These are phyloP conservation scores for Jaculus jaculus DNA, from an alignment of 2,113 vertebrate genomes.

Conservation along the genomic window DNA sequence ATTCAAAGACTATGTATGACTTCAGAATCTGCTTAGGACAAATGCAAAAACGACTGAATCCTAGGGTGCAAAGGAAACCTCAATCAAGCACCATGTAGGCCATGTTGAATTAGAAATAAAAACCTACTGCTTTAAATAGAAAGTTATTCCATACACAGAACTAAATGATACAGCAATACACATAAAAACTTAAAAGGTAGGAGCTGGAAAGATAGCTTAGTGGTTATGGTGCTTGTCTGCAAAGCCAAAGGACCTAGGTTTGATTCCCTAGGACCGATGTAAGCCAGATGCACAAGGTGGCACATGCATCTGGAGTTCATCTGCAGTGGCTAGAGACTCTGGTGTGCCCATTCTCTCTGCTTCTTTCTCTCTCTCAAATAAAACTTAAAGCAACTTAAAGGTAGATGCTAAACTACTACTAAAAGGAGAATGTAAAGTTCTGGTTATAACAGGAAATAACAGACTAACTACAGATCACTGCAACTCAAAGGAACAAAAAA, in stretches of 20 bases:
- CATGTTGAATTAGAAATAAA: neutral
- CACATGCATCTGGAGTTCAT: too few relatives aligned
- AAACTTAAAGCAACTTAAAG: neutral
- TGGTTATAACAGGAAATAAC: neutral
- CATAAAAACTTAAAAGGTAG: neutral
- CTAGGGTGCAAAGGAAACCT: neutral
- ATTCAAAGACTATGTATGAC: neutral
- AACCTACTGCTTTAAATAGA: neutral
- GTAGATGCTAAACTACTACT: neutral
- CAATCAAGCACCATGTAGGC: neutral
- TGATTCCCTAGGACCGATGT: too few relatives aligned
- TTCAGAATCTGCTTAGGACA: neutral
- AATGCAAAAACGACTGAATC: neutral
- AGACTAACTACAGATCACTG: neutral
- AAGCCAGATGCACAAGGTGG: too few relatives aligned
- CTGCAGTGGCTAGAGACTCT: too few relatives aligned
- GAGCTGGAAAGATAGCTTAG: too few relatives aligned
- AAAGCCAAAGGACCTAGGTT: too few relatives aligned
- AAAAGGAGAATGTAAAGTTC: neutral
- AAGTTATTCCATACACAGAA: neutral
- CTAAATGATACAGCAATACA: neutral
- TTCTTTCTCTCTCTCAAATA: too few relatives aligned
- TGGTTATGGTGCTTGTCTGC: too few relatives aligned
- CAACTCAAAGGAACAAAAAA: neutral
- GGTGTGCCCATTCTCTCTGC: too few relatives aligned